phyloP scores from a whole-genome alignment of 2,888 invertebrate genomes.

The Linyphia triangularis region DNA sequence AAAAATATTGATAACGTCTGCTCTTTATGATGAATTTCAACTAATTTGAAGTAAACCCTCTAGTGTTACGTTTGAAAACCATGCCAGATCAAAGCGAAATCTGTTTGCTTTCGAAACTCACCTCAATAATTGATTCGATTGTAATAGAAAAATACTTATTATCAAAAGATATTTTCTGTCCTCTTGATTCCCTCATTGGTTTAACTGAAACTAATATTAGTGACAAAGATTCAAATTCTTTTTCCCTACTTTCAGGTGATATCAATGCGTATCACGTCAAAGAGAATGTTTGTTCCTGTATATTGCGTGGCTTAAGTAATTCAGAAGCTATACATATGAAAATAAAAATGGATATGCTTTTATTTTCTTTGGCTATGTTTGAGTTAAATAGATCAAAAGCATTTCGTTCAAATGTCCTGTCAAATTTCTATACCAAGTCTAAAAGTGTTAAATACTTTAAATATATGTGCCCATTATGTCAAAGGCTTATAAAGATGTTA shows the following conservation, averaged over 20 bases:
- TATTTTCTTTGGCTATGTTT: slow-evolving; percentile 42
- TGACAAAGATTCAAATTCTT: background rate
- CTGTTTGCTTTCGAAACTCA: slow-evolving; percentile 8
- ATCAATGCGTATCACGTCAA: background rate
- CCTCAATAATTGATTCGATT: slow-evolving; percentile 23
- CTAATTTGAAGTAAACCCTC: too few relatives aligned
- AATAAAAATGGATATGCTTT: slow-evolving; percentile 46
- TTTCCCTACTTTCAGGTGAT: background rate
- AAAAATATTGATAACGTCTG: too few relatives aligned
- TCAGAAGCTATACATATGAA: background rate
- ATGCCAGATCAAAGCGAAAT: background rate
- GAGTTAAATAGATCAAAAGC: slow-evolving; percentile 51
- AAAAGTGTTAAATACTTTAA: background rate
- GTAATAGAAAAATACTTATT: slow-evolving; percentile 24
- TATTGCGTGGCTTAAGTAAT: background rate
- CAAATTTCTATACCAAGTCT: slow-evolving; percentile 9
- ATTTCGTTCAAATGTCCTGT: slow-evolving; percentile 47
- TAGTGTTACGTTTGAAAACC: too few relatives aligned
- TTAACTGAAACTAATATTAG: background rate
- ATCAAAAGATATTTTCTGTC: slow-evolving; percentile 27
- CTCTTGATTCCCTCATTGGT: background rate
- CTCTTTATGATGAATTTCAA: too few relatives aligned
- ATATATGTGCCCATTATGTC: slow-evolving; percentile 28
- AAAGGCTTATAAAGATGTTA: background rate
- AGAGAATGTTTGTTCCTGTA: slow-evolving; percentile 25